Conservation (phyloP, 1,140 invertebrate genomes). For the Drosophila pachea region DNA sequence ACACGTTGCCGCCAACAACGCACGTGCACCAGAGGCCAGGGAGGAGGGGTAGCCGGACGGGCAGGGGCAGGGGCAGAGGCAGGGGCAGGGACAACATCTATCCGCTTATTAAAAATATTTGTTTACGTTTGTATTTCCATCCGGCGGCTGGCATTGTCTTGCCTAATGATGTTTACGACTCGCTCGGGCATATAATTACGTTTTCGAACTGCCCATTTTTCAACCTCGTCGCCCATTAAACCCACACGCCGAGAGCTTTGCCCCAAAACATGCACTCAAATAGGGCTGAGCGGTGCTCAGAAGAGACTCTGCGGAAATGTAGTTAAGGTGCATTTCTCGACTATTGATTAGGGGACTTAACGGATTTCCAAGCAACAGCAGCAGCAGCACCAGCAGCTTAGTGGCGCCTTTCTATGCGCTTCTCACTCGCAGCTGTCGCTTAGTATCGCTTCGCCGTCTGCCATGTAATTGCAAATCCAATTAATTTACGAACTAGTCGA, state of each 20-base stretch:
- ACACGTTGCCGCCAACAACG: conserved; percentile 52
- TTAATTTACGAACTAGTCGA: conserved; percentile 74
- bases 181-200: conserved; percentile 65
- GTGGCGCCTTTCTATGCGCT: conserved; percentile 37
- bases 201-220: conserved; percentile 50
- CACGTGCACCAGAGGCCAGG: conserved; percentile 42
- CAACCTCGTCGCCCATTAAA: conserved; percentile 29
- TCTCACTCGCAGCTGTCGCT: conserved; percentile 27
- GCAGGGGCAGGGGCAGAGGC: too few relatives aligned
- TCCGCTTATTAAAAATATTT: conserved; percentile 73
- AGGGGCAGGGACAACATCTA: neutral
- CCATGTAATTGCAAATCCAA: conserved; percentile 76
- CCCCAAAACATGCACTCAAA: too few relatives aligned
- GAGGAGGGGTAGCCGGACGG: too few relatives aligned
- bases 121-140: conserved; percentile 37
- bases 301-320: too few relatives aligned
- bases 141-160: conserved; percentile 52
- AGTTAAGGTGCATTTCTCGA: neutral
- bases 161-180: conserved; percentile 48
- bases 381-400: conserved; percentile 25
- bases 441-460: conserved; percentile 13
- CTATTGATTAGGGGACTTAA: neutral
- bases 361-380: neutral
- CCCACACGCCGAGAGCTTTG: conserved; percentile 23
- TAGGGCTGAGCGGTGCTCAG: too few relatives aligned